These are phyloP conservation scores for Cyanocitta stelleri DNA, from an alignment of 2,113 vertebrate genomes.

Conservation along the genomic window DNA sequence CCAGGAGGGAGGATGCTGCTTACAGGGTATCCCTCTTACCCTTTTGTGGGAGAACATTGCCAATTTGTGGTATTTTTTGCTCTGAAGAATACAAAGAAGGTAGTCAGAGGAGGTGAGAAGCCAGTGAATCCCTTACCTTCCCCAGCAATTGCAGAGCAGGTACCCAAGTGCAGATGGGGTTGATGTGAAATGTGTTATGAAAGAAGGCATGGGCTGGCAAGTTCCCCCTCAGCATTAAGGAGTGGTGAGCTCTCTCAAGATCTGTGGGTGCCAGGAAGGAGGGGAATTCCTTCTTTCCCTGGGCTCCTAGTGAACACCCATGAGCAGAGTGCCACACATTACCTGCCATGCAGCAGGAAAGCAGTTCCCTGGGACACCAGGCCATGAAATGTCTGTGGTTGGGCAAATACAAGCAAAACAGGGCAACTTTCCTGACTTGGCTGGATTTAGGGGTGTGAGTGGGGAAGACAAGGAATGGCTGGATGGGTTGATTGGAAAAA, in stretches of 20 bases:
- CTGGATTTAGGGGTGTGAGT: not conserved
- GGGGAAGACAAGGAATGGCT: not conserved
- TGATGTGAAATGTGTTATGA: not conserved
- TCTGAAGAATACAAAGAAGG: not conserved
- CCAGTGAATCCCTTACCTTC: not conserved
- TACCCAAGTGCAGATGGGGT: not conserved
- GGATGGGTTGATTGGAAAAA: not conserved
- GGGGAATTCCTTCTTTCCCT: not conserved
- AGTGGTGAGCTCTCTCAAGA: not conserved
- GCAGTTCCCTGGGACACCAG: not conserved
- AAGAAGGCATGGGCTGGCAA: not conserved
- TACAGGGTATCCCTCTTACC: not conserved
- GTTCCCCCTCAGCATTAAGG: not conserved
- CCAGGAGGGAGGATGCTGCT: not conserved
- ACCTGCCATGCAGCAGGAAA: not conserved
- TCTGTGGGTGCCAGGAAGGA: not conserved
- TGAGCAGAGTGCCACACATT: accelerated
- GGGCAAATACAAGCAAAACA: not conserved
- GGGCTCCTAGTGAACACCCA: not conserved
- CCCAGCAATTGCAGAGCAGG: not conserved
- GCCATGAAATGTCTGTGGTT: not conserved
- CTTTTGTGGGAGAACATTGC: not conserved
- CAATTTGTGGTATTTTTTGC: not conserved
- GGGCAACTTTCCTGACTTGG: not conserved
- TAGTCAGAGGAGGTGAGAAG: not conserved